phyloP scores from a whole-genome alignment of 2,113 vertebrate genomes.

The Malurus melanocephalus region DNA sequence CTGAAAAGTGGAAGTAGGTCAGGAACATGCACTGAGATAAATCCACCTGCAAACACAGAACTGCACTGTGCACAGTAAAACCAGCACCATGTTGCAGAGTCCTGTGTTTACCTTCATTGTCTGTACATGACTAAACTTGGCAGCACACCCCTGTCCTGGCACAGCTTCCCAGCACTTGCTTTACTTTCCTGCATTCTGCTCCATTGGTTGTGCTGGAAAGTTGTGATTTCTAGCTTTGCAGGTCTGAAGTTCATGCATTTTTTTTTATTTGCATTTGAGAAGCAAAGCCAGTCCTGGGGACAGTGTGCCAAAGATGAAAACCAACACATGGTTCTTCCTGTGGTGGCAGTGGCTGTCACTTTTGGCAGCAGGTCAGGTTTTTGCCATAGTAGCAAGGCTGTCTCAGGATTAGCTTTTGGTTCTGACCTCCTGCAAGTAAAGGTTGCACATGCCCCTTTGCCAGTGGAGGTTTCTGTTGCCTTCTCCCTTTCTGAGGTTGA shows the following conservation, averaged over 20 bases:
- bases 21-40: neutral
- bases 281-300: neutral
- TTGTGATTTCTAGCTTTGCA: slow-evolving; percentile 2
- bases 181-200: neutral
- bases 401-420: neutral
- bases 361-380: neutral
- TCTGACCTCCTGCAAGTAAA: neutral
- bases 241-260: neutral
- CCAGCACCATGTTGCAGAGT: neutral
- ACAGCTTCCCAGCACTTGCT: neutral
- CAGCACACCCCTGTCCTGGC: neutral
- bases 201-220: neutral
- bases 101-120: neutral
- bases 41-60: neutral
- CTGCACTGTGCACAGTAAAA: neutral
- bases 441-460: rapidly evolving
- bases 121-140: neutral
- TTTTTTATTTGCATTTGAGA: neutral
- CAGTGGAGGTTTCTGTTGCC: neutral
- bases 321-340: rapidly evolving
- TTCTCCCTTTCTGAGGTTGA: neutral
- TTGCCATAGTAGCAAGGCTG: neutral
- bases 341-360: neutral
- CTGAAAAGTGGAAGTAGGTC: slow-evolving; percentile 23
- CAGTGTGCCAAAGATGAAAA: neutral